Evolutionary conservation across 2,113 vertebrate species (phyloP).

Genomic region (Phylloscopus trochiloides): DNA sequence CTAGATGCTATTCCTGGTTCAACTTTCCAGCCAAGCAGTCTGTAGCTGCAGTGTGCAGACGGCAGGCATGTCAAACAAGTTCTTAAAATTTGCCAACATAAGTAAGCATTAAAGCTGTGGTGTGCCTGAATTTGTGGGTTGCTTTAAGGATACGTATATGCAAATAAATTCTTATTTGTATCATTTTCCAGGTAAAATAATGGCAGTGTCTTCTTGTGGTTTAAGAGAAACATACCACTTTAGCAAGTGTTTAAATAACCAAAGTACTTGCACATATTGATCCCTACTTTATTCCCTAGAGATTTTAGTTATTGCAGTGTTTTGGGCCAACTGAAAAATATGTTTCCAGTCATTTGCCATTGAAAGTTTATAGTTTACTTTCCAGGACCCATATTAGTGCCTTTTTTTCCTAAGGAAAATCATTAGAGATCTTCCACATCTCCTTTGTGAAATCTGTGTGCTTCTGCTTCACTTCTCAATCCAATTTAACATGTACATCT

Average conservation of each 20-base stretch:
- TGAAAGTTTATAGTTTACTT: not conserved
- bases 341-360: conserved; percentile 29
- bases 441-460: conserved; percentile 52
- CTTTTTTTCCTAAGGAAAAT: conserved; percentile 7
- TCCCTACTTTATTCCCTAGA: not conserved
- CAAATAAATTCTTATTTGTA: not conserved
- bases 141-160: not conserved
- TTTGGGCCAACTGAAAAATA: not conserved
- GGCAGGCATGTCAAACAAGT: not conserved
- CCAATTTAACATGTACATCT: conserved; percentile 66
- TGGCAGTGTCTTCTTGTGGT: not conserved
- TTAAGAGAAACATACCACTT: not conserved
- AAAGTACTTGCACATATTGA: not conserved
- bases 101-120: not conserved
- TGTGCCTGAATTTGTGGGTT: not conserved
- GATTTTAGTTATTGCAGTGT: not conserved
- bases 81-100: not conserved
- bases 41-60: not conserved
- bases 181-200: not conserved
- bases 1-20: not conserved
- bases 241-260: not conserved
- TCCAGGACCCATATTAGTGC: not conserved
- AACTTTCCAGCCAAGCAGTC: not conserved
- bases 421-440: conserved; percentile 53
- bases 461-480: conserved; percentile 77